Evolutionary conservation across 2,113 vertebrate genomes (phyloP).

Genomic region (mouse (Mus musculus)): GRCm39 chr4:110872501-110873000

Average conservation of each 20-base stretch:
- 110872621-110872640: neutral
- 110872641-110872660: neutral
- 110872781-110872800: neutral
- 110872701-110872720: conserved; percentile 14
- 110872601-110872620: neutral
- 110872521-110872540: neutral
- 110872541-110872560: neutral
- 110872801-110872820: neutral
- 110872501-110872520: neutral
- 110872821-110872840: neutral
- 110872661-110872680: neutral
- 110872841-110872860: neutral
- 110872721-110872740: conserved; percentile 63
- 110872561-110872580: conserved; percentile 24
- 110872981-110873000: neutral
- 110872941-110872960: neutral
- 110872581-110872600: conserved; percentile 26
- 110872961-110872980: neutral
- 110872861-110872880: neutral
- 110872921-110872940: neutral
- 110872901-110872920: neutral
- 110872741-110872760: neutral
- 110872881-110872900: neutral
- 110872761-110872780: neutral
- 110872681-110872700: neutral